Base-by-base conservation (phyloP, 2,888 invertebrate genomes). In the Tenthredo notha region DNA sequence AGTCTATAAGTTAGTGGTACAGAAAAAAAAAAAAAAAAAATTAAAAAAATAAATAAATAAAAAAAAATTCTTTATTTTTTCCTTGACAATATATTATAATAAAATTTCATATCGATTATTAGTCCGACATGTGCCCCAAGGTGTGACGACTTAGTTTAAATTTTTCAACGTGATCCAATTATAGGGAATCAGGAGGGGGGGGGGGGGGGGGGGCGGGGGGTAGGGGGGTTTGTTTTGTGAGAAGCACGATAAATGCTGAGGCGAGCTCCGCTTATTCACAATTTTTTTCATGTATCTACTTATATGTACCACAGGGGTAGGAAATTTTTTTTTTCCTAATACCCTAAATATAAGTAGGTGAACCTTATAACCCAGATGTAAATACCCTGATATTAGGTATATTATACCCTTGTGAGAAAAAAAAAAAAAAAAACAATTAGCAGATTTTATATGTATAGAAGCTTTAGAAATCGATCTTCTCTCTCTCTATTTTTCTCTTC, bases 401-500 rank as follows among this genome's bases (percentile, higher is more conserved):
- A 61, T 25, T 67, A 67, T 67, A 67, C 15, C 15, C 67, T 15
- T 58, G n/a, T 61, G 58, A n/a, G n/a, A n/a, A n/a, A n/a, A n/a
- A n/a, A n/a, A n/a, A n/a, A n/a, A n/a, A 78, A 50, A 29, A 50
- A 78, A 29, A 47, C 21, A 78, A 58, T 78, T 54, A n/a, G 1
- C 58, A 78, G 78, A 78, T 58, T 54, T 37, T 37, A 37, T 61
- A 15, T 12, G 21, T 10, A 25, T 25, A 74, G 80, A n/a, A n/a
- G 21, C 80, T 61, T 80, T 80, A 37, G 18, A 80, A 61, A 21
- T 80, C 80, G 80, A 61, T 58, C 85, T 85, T n/a, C 9, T 37
- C 54, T 61, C 77, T 47, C 33, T 58, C 58, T 70, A 29, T 70
- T 74, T 86, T 84, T 67, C 84, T 82, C 72, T 12, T n/a, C 72